Base-by-base conservation (phyloP, 64 coral and sea anemone species). In the Actinia tenebrosa region DNA sequence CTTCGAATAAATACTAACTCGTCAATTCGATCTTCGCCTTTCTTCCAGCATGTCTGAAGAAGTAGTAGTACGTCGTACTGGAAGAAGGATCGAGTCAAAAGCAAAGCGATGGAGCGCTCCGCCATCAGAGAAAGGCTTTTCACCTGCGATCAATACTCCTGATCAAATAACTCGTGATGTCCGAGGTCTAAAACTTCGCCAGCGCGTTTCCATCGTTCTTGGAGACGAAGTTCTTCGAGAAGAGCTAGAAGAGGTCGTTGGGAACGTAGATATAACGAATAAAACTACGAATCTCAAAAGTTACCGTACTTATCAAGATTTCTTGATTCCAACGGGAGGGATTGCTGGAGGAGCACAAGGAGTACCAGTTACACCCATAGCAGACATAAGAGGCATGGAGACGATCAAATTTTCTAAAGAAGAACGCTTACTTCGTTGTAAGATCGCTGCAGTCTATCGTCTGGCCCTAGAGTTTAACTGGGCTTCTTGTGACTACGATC, bases 251-350 rank as follows among this genome's bases (percentile, higher is more conserved):
- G 90, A 92, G 17, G 84, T 92, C 62, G 58, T 92, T 22, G 86
- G 77, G 4, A 50, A 80, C 2, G 83, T 85, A 10, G 83, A 85
- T 85, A 47, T 82, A 13, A n/a, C 44, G 5, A 25, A 83, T 9
- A 64, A 60, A 10, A 62, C 90, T 44, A 84, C 77, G 2, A 92
- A 80, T 59, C 56, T 80, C 14, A 22, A 83, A 47, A 58, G 77
- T 23, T 87, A 87, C 23, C 90, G 90, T 60, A 92, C 90, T 86
- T 92, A 92, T 18, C 85, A 92, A 87, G 90, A 92, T 80, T 92
- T 92, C 60, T 92, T 92, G 85, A 78, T 92, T n/a, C 90, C 90
- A 13, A 85, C 90, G 44, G 46, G 77, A 20, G 77, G 56, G 18
- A 27, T 91, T 80, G 75, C 54, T 18, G 45, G 50, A 53, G 85